These are phyloP conservation scores for Acleris laterana DNA, from an alignment of 2,888 invertebrate genomes.

Conservation along the genomic window DNA sequence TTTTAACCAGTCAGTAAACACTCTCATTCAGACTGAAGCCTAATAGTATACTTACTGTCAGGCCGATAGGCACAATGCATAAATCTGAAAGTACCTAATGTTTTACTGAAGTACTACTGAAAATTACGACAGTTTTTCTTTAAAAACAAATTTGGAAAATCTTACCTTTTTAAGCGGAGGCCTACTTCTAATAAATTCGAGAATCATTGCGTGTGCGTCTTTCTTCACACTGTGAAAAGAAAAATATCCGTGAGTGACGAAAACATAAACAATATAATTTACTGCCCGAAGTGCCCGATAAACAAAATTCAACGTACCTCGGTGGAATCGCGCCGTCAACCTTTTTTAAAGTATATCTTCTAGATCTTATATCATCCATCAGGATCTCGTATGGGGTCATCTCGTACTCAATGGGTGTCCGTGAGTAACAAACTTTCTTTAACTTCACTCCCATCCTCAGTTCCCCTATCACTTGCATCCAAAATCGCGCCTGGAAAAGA, in stretches of 20 bases:
- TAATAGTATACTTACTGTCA: no score
- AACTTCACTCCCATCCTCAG: constrained; percentile 95
- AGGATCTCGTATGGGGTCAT: constrained; percentile 98
- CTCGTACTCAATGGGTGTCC: constrained; percentile 94
- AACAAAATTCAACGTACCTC: constrained; percentile 61
- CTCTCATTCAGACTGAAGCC: no score
- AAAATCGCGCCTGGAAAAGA: constrained; percentile 92
- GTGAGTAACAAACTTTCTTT: constrained; percentile 92
- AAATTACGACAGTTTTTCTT: not conserved
- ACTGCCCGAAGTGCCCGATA: no score
- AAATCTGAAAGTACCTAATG: no score
- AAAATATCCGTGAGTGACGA: constrained; percentile 39
- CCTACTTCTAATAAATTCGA: constrained; percentile 97
- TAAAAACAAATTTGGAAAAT: not conserved
- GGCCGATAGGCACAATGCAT: no score
- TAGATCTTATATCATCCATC: constrained; percentile 97
- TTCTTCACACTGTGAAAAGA: constrained; percentile 89
- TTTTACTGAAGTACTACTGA: not conserved
- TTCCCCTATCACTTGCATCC: constrained; percentile 97
- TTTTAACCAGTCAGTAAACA: no score
- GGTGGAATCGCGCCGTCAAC: constrained; percentile 92
- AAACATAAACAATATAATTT: constrained; percentile 2
- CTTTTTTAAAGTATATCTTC: constrained; percentile 95
- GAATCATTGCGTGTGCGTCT: constrained; percentile 97
- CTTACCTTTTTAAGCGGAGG: constrained; percentile 95